A percentile compares a stretch with the other conserved stretches of the same genome.
These are phyloP conservation scores for Brachylomia viminalis DNA, from an alignment of 2,888 invertebrate genomes.

Conservation along the genomic window DNA sequence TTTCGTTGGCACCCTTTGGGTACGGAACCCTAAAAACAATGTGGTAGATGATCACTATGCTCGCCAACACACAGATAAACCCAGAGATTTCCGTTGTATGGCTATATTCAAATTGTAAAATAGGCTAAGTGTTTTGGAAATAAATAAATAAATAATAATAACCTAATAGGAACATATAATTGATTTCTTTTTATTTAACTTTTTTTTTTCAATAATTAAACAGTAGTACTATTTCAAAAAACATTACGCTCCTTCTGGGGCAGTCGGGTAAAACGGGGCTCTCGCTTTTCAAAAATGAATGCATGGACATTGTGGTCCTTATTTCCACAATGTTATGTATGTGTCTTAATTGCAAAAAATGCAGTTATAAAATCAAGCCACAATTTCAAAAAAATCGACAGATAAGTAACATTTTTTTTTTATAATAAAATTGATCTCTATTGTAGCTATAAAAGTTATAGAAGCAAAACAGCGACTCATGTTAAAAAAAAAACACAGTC, in stretches of 20 bases:
- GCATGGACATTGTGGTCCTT: not conserved
- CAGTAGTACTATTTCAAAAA: not conserved
- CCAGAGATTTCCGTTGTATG: not conserved
- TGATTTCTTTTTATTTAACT: no score
- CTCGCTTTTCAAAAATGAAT: not conserved
- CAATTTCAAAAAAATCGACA: not conserved
- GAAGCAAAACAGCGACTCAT: slow-evolving; percentile 45
- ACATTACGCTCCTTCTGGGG: no score
- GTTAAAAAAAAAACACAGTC: slow-evolving; percentile 72
- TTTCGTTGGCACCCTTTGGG: no score
- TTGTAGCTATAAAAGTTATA: not conserved
- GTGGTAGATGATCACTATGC: not conserved
- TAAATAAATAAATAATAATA: not conserved
- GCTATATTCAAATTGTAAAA: not conserved
- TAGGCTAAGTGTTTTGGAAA: not conserved
- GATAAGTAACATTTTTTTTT: not conserved
- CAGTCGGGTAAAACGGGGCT: no score
- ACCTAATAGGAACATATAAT: not conserved
- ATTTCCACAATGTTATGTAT: not conserved
- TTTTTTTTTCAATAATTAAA: no score
- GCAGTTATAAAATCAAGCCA: not conserved
- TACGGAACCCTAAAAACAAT: not conserved
- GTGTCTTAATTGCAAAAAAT: not conserved
- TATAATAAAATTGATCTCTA: not conserved
- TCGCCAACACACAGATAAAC: not conserved